These are phyloP conservation scores for Anoplopoma fimbria DNA, from an alignment of 2,113 vertebrate genomes.

Conservation along the genomic window DNA sequence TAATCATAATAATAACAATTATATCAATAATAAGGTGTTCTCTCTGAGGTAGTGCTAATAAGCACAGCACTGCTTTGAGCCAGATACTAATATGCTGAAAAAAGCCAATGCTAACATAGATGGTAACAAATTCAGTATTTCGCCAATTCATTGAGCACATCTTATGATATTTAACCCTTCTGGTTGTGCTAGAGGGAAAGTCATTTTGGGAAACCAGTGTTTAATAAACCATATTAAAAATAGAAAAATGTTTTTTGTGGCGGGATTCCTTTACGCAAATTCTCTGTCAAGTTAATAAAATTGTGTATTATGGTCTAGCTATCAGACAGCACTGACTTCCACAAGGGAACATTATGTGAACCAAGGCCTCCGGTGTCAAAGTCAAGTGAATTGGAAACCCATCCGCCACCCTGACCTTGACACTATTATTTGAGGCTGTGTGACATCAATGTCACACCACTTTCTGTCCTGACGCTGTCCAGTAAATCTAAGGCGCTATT, in stretches of 20 bases:
- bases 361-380: conserved; percentile 1
- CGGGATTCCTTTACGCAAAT: too few relatives aligned
- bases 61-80: background rate
- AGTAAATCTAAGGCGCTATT: background rate
- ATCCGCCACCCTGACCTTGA: background rate
- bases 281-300: background rate
- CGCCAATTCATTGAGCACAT: background rate
- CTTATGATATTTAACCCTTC: background rate
- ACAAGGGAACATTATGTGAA: background rate
- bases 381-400: background rate
- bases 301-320: background rate
- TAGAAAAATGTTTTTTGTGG: background rate
- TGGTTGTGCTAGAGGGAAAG: background rate
- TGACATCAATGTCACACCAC: background rate
- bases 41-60: too few relatives aligned
- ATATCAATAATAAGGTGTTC: background rate
- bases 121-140: background rate
- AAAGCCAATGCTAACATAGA: background rate
- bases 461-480: background rate
- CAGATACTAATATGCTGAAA: background rate
- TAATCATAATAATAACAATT: too few relatives aligned
- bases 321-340: background rate
- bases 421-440: background rate
- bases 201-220: background rate
- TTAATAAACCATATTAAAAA: background rate